Percentiles rank a stretch among this genome's conserved stretches.
These are phyloP conservation scores for Xenentodon cancila DNA, from an alignment of 2,797 vertebrate species.

Conservation along the genomic window DNA sequence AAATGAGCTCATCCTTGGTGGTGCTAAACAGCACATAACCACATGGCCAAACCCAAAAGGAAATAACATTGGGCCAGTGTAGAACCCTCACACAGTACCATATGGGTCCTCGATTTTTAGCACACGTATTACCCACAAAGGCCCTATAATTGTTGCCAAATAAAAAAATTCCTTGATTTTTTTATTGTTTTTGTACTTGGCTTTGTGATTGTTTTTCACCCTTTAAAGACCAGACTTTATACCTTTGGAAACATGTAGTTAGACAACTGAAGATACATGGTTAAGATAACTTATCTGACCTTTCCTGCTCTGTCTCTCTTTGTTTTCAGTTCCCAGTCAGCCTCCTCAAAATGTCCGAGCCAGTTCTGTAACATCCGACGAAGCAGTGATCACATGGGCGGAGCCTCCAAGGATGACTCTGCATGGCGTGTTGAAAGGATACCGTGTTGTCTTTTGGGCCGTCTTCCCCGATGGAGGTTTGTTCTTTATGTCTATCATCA, in stretches of 20 bases:
- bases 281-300: neutral
- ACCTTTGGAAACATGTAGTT: slow-evolving; percentile 1
- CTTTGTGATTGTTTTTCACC: slow-evolving; percentile 2
- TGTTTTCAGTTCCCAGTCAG: slow-evolving; percentile 91
- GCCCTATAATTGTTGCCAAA: too few species aligned
- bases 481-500: slow-evolving; percentile 44
- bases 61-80: too few species aligned
- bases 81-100: too few species aligned
- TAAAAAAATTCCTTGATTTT: slow-evolving; percentile 2
- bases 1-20: too few species aligned
- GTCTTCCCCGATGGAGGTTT: slow-evolving; percentile 94
- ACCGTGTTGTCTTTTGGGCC: slow-evolving; percentile 94
- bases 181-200: neutral
- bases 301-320: slow-evolving; percentile 4
- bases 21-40: too few species aligned
- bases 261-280: neutral
- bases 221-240: slow-evolving; percentile 6
- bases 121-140: too few species aligned
- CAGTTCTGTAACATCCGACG: slow-evolving; percentile 94
- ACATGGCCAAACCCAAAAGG: too few species aligned
- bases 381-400: slow-evolving; percentile 94
- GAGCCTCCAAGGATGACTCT: slow-evolving; percentile 94
- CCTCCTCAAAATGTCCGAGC: slow-evolving; percentile 95
- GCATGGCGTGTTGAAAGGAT: slow-evolving; percentile 94
- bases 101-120: too few species aligned